These are phyloP conservation scores for Betta splendens DNA, from an alignment of 2,797 vertebrate genomes.

Conservation along the genomic window DNA sequence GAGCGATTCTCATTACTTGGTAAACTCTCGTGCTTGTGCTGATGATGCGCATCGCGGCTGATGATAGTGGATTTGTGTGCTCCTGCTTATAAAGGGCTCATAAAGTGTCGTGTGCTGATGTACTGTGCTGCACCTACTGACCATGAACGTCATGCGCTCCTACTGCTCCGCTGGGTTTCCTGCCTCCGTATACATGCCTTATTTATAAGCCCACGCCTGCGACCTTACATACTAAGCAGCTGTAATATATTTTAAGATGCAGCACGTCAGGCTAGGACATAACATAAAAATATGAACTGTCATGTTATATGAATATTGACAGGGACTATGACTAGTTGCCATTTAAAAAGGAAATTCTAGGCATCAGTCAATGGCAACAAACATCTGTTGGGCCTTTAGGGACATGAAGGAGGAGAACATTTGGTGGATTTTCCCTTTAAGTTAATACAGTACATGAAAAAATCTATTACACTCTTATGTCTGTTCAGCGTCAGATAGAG, in stretches of 20 bases:
- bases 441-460: conserved; percentile 5
- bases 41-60: conserved; percentile 13
- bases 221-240: too few relatives aligned
- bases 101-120: background rate
- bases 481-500: conserved; percentile 13
- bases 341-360: conserved; percentile 5
- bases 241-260: background rate
- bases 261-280: background rate
- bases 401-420: conserved; percentile 11
- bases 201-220: too few relatives aligned
- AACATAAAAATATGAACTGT: background rate
- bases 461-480: conserved; percentile 28
- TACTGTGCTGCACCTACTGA: background rate
- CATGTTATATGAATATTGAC: too few relatives aligned
- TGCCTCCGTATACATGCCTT: too few relatives aligned
- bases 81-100: too few relatives aligned
- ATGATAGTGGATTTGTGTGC: background rate
- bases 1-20: conserved; percentile 31
- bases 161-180: too few relatives aligned
- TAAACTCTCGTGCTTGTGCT: conserved; percentile 5
- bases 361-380: background rate
- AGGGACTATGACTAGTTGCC: conserved; percentile 5
- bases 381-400: background rate
- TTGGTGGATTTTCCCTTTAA: conserved; percentile 14
- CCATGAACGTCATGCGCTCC: too few relatives aligned